Evolutionary conservation across 2,113 vertebrate genomes (phyloP), one percentile per base, ranked within the genome.

Genomic region (Coracopsis vasa): DNA sequence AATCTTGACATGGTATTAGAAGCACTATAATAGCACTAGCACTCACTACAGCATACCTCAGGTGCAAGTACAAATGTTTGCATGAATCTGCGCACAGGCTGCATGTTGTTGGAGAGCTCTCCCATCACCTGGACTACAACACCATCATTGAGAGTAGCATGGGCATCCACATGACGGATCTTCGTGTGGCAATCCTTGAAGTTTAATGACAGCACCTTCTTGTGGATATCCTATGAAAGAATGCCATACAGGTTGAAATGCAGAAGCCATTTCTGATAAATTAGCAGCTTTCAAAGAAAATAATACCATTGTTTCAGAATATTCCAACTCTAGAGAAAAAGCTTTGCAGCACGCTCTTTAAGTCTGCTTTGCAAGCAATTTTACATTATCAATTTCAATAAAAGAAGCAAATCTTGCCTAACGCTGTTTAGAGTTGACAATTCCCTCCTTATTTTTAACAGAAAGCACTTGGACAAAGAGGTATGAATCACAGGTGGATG

Each of bases 101-200:
- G 99, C 98, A 99, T 99, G 98, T 99, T 99, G 81, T 99, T 99
- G 64, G 99, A 99, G 41, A 99, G 98, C 95, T 99, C 98, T 5
- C 99, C 99, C 99, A 99, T 99, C 96, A 99, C 99, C 97, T 99
- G 99, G 54, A 99, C 99, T 83, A 99, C 99, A 83, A 99, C 99
- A 0, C 99, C 99, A 23, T 99, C 99, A 1, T 99, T 99, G 54
- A 99, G 98, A 8, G 99, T 99, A 70, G 99, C 99, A 12, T 99
- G 99, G 37, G 99, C 99, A 25, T 99, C 99, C 90, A 99, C 99
- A 2, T 99, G 99, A 5, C 99, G 97, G 88, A 99, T 99, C 98
- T 99, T 99, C 1, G 99, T 99, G 97, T 99, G 99, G 90, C 99
- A 99, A 11, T 99, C 99, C 33, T 99, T 98, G 95, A 99, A 99